Conservation (phyloP, 2,113 vertebrate species). For the Hipposideros armiger region DNA sequence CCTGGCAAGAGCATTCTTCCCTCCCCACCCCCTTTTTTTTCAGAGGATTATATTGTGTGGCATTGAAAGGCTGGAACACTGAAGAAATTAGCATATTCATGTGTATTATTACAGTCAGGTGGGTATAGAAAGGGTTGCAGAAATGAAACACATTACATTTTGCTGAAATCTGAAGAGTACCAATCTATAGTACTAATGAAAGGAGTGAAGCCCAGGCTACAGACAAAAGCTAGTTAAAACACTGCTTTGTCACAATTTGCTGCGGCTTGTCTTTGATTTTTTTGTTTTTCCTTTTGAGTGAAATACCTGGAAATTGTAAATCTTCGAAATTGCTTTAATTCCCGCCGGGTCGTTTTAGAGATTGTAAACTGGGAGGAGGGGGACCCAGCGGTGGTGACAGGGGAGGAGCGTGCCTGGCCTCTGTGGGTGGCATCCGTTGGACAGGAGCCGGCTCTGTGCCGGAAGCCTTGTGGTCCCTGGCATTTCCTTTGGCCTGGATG, state of each 20-base stretch:
- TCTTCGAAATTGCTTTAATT: slow-evolving; percentile 61
- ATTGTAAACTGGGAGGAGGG: slow-evolving; percentile 16
- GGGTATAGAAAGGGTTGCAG: slow-evolving; percentile 68
- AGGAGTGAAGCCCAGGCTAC: slow-evolving; percentile 18
- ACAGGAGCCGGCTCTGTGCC: background rate
- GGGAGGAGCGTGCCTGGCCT: background rate
- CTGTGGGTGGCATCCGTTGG: background rate
- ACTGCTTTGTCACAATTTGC: slow-evolving; percentile 67
- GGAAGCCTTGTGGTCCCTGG: background rate
- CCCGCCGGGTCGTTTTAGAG: background rate
- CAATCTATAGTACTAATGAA: slow-evolving; percentile 63
- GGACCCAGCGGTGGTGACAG: background rate
- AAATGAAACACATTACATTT: slow-evolving; percentile 72
- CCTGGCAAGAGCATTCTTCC: slow-evolving; percentile 22
- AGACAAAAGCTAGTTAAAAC: slow-evolving; percentile 54
- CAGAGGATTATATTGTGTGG: slow-evolving; percentile 65
- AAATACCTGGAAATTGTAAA: slow-evolving; percentile 71
- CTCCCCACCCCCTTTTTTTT: slow-evolving; percentile 44
- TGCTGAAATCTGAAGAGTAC: slow-evolving; percentile 57
- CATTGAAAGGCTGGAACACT: slow-evolving; percentile 57
- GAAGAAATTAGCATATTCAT: slow-evolving; percentile 74
- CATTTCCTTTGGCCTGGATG: background rate
- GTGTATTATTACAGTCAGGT: slow-evolving; percentile 73
- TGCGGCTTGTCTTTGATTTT: slow-evolving; percentile 59
- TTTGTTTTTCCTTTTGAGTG: background rate